These are phyloP conservation scores for Aurelia sp. DNA, from an alignment of 30 jellyfish, hydroid and myxozoan genomes.

Conservation along the genomic window DNA sequence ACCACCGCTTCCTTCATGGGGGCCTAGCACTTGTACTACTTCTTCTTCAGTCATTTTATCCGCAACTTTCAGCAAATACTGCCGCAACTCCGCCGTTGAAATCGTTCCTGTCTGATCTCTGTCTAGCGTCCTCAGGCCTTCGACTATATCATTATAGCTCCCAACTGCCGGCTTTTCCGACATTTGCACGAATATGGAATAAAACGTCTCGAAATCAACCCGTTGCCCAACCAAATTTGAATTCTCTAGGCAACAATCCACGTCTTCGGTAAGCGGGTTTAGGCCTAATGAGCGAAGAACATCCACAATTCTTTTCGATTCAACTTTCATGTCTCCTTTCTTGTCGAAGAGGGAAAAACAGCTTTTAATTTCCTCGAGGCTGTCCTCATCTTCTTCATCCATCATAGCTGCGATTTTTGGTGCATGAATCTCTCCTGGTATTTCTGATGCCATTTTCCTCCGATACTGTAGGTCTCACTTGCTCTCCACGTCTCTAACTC, in stretches of 20 bases:
- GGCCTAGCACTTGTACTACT: constrained; percentile 68
- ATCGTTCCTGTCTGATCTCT: constrained; percentile 91
- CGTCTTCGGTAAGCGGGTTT: constrained; percentile 84
- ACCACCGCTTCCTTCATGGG: constrained; percentile 93
- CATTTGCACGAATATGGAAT: constrained; percentile 73
- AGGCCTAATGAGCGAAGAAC: constrained; percentile 87
- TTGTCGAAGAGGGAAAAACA: constrained; percentile 79
- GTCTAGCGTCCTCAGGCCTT: constrained; percentile 91
- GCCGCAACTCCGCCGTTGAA: constrained; percentile 91
- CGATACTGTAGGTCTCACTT: too few species aligned
- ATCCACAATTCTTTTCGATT: constrained; percentile 56
- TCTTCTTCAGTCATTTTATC: constrained; percentile 96
- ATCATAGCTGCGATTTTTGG: constrained; percentile 19
- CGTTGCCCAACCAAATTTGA: constrained; percentile 78
- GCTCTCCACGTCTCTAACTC: too few species aligned
- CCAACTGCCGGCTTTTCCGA: constrained; percentile 81
- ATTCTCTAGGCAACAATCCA: constrained; percentile 71
- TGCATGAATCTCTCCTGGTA: not conserved
- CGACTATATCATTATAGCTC: constrained; percentile 88
- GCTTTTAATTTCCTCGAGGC: constrained; percentile 79
- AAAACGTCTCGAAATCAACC: constrained; percentile 85
- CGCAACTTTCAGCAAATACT: constrained; percentile 76
- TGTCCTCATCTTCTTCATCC: constrained; percentile 89
- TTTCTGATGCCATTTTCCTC: too few species aligned
- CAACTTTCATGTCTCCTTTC: constrained; percentile 85